Conservation (phyloP, 2,113 vertebrate species). For the Apus apus region DNA sequence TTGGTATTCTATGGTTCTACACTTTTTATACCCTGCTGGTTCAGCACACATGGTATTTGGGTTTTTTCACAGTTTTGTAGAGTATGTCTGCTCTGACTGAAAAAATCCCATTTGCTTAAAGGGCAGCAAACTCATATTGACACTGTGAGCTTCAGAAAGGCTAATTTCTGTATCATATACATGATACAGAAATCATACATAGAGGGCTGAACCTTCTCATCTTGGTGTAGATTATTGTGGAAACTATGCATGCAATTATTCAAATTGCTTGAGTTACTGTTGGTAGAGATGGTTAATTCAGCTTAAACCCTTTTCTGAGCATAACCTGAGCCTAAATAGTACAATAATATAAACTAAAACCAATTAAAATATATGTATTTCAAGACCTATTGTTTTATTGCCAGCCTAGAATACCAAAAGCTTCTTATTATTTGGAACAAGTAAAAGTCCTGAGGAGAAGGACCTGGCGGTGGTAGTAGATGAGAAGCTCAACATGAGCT, state of each 20-base stretch:
- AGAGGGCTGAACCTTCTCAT: neutral
- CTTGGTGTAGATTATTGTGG: neutral
- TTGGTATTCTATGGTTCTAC: no score
- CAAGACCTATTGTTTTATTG: neutral
- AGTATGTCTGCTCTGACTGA: neutral
- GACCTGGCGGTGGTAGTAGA: no score
- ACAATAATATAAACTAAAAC: neutral
- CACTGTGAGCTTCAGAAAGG: neutral
- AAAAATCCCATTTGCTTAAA: neutral
- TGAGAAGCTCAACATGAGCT: no score
- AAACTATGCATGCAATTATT: neutral
- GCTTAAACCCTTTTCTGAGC: neutral
- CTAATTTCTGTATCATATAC: neutral
- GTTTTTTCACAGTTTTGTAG: neutral
- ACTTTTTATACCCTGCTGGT: neutral
- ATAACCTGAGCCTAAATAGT: neutral
- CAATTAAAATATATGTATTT: neutral
- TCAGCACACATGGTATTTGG: neutral
- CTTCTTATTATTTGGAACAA: no score
- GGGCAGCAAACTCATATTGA: neutral
- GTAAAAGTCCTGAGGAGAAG: no score
- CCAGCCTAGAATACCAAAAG: neutral
- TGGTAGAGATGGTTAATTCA: neutral
- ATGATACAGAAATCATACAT: neutral
- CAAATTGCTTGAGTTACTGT: neutral